Evolutionary conservation across 2,797 vertebrate genomes (phyloP).

Genomic region (Typhlichthys eigenmanni): DNA sequence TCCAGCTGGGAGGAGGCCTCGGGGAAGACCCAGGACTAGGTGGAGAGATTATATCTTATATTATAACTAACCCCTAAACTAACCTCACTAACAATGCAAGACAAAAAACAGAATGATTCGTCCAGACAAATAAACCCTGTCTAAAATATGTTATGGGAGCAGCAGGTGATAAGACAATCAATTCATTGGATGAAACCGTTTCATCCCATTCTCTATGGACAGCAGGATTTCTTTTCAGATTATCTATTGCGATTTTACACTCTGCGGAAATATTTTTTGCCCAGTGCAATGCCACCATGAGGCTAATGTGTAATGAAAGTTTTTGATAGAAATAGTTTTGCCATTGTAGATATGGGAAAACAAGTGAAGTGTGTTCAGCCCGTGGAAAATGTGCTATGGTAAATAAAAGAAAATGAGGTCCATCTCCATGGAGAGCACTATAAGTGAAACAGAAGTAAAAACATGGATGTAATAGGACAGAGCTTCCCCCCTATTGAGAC

Average conservation of each 20-base stretch:
- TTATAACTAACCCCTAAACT: no score
- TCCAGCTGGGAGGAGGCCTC: no score
- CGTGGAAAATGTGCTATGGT: neutral
- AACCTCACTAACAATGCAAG: no score
- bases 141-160: neutral
- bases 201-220: neutral
- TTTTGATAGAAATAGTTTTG: neutral
- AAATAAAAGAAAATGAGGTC: neutral
- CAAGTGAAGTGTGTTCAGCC: neutral
- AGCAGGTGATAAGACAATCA: neutral
- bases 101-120: neutral
- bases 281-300: neutral
- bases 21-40: no score
- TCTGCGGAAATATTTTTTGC: neutral
- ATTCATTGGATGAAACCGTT: neutral
- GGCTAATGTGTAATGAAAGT: neutral
- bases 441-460: no score
- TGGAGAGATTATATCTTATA: no score
- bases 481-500: conserved; percentile 16
- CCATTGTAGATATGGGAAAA: neutral
- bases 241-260: conserved; percentile 18
- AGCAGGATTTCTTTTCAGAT: conserved; percentile 3
- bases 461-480: no score
- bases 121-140: neutral
- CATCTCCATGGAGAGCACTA: no score